A percentile compares a stretch with the other conserved stretches of the same genome.
phyloP scores from a whole-genome alignment of 2,888 invertebrate species.

The Poecilus cupreus region DNA sequence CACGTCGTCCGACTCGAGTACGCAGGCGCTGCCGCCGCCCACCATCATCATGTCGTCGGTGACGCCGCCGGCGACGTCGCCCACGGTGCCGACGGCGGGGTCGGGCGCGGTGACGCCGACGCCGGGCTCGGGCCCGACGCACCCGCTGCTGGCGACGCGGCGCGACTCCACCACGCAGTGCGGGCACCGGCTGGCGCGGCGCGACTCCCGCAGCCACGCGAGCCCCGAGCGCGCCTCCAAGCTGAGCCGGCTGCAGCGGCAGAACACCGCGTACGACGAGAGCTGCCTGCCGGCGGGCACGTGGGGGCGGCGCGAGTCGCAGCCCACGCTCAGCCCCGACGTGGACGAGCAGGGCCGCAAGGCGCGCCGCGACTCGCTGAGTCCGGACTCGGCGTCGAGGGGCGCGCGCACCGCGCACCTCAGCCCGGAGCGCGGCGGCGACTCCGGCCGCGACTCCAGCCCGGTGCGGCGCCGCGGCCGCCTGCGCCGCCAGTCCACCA shows the following conservation, averaged over 20 bases:
- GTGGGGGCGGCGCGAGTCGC: conserved; percentile 84
- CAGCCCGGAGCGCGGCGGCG: conserved; percentile 87
- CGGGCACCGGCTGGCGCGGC: conserved; percentile 77
- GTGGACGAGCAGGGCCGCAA: conserved; percentile 81
- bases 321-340: conserved; percentile 89
- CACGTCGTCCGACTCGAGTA: conserved; percentile 75
- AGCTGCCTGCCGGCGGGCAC: conserved; percentile 82
- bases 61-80: conserved; percentile 88
- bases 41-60: conserved; percentile 90
- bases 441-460: conserved; percentile 87
- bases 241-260: conserved; percentile 82
- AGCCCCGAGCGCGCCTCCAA: conserved; percentile 78
- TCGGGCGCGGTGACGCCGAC: conserved; percentile 58
- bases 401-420: conserved; percentile 79
- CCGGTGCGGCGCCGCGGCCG: conserved; percentile 82
- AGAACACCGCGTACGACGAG: conserved; percentile 93
- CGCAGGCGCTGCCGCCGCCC: conserved; percentile 80
- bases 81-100: conserved; percentile 75
- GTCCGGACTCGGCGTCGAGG: conserved; percentile 90
- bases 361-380: conserved; percentile 89
- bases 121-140: conserved; percentile 63
- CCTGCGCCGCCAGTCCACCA: conserved; percentile 86
- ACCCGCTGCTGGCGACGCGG: conserved; percentile 75
- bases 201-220: conserved; percentile 80
- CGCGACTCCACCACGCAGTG: conserved; percentile 92